Percentiles rank a stretch among this genome's conserved stretches.
phyloP scores from a whole-genome alignment of 2,113 vertebrate genomes.

The Labeo rohita region DNA sequence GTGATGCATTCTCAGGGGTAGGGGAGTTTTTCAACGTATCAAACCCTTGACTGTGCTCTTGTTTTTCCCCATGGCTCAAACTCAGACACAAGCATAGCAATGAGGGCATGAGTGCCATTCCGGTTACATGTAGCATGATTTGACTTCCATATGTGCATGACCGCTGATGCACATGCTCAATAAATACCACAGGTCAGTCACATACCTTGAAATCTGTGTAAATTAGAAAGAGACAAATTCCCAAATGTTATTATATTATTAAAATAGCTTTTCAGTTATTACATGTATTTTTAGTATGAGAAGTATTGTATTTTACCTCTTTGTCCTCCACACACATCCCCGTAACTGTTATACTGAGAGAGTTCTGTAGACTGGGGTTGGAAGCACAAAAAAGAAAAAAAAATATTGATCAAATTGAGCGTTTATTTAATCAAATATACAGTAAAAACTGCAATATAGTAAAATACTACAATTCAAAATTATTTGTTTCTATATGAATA shows the following conservation, averaged over 20 bases:
- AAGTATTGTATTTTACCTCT: slow-evolving; percentile 76
- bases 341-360: slow-evolving; percentile 84
- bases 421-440: background rate
- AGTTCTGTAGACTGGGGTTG: slow-evolving; percentile 88
- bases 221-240: slow-evolving; percentile 35
- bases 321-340: slow-evolving; percentile 81
- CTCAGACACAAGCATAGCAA: slow-evolving; percentile 49
- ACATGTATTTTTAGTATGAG: background rate
- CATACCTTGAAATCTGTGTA: slow-evolving; percentile 92
- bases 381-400: slow-evolving; percentile 27
- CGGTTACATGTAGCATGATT: slow-evolving; percentile 51
- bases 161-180: slow-evolving; percentile 50
- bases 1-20: slow-evolving; percentile 8
- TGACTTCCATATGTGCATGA: slow-evolving; percentile 44
- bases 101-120: slow-evolving; percentile 46
- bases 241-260: background rate
- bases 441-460: background rate
- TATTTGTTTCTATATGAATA: background rate
- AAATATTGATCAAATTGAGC: background rate
- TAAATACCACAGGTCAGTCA: slow-evolving; percentile 41
- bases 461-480: background rate
- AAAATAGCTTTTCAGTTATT: background rate
- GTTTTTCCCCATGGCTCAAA: slow-evolving; percentile 29
- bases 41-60: slow-evolving; percentile 41
- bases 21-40: slow-evolving; percentile 17